These are phyloP conservation scores for Salvelinus alpinus DNA, from an alignment of 2,113 vertebrate genomes.

Conservation along the genomic window DNA sequence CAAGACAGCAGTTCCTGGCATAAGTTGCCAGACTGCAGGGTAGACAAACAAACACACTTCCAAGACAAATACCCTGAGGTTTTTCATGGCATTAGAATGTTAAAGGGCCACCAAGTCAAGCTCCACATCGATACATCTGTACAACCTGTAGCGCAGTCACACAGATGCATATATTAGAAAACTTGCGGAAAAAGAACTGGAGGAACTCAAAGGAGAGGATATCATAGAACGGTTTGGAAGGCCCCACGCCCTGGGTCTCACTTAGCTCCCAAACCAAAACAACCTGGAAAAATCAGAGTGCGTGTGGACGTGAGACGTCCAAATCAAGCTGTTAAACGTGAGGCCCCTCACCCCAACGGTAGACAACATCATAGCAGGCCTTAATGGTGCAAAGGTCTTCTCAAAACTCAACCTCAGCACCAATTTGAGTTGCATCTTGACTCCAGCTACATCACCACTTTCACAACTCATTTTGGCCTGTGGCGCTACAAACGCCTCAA, in stretches of 20 bases:
- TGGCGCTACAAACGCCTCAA: neutral
- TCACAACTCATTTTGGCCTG: slow-evolving; percentile 8
- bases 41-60: neutral
- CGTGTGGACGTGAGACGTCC: slow-evolving; percentile 1
- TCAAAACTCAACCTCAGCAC: slow-evolving; percentile 8
- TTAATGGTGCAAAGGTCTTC: slow-evolving; percentile 10
- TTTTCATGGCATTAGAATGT: neutral
- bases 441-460: too few species aligned
- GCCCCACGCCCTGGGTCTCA: slow-evolving; percentile 3
- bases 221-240: slow-evolving; percentile 1
- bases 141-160: neutral
- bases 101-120: neutral
- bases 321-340: slow-evolving; percentile 1
- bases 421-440: too few species aligned
- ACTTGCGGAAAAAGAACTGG: neutral
- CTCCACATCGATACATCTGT: neutral
- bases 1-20: neutral
- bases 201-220: neutral
- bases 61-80: neutral
- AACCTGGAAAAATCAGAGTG: neutral
- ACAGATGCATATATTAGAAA: neutral
- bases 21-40: neutral
- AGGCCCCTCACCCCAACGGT: slow-evolving; percentile 10
- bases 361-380: slow-evolving; percentile 12
- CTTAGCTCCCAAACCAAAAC: neutral